Evolutionary conservation across 64 coral and sea anemone species (phyloP), one percentile per base, ranked within the genome.

Genomic region (Astreopora myriophthalma): DNA sequence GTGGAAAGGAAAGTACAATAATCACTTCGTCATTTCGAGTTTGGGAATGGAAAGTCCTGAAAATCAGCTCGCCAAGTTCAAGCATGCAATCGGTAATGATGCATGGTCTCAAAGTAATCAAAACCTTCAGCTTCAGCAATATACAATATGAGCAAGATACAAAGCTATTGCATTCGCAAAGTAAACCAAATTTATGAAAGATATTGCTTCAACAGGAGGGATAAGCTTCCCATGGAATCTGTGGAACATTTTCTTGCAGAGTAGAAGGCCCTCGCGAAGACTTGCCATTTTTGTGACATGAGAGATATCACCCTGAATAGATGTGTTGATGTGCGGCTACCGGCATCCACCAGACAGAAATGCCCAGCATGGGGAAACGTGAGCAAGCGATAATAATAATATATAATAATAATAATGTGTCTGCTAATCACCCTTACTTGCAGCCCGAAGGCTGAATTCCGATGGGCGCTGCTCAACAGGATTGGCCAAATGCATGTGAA

Each of bases 281-380:
- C 93, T 3, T 90, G 93, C 48, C 85, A 94, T 78, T 94, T 93
- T 33, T 93, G 83, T 27, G 65, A 93, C 7, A 27, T 66, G n/a
- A 66, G 63, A 66, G 63, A 66, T 19, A 22, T 66, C 26, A 66
- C 63, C 26, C 25, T 66, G 24, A 66, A 66, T 66, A 17, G 16
- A 20, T 19, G 57, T n/a, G 19, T 61, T n/a, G 57, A 61, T n/a
- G 71, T 48, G 71, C 16, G 34, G 71, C 16, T 20, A 61, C 19
- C 22, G 7, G 22, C 63, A 67, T 67, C 3, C 9, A 23, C 22
- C 22, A 5, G 37, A 25, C 7, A 76, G 40, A 48, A 26, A 16
- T 48, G 73, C 73, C 73, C 39, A 9, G 73, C 73, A 9, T 76
- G 40, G 40, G 73, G 36, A 20, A 76, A 76, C 1, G 9, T 22